These are phyloP conservation scores for Pao palembangensis DNA, from an alignment of 2,113 vertebrate species.

Conservation along the genomic window DNA sequence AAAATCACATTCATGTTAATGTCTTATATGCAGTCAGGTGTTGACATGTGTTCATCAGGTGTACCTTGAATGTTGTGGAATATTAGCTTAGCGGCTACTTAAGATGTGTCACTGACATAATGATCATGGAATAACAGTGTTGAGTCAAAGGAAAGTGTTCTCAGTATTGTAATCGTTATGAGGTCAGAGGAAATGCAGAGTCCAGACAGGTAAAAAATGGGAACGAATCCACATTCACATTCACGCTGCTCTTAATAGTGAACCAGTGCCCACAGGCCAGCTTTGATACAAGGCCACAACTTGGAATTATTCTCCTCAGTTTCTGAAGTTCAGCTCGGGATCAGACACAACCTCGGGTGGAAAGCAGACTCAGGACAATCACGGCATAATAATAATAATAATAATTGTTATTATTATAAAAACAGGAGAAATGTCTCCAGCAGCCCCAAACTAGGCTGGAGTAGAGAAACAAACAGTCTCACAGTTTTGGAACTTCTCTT, in stretches of 20 bases:
- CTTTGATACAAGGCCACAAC: constrained; percentile 69
- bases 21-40: not conserved
- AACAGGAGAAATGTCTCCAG: constrained; percentile 29
- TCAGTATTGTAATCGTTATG: not conserved
- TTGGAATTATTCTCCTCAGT: constrained; percentile 58
- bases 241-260: constrained; percentile 59
- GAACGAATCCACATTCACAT: constrained; percentile 43
- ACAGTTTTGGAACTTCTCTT: not conserved
- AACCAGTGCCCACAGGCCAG: constrained; percentile 69
- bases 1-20: not conserved
- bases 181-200: too few species aligned
- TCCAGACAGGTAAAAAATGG: too few species aligned
- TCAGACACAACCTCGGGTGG: constrained; percentile 64
- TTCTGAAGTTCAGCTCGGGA: constrained; percentile 74
- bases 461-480: constrained; percentile 6
- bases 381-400: constrained; percentile 40
- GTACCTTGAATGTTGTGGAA: constrained; percentile 2
- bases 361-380: constrained; percentile 68
- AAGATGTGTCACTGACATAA: too few species aligned
- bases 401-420: constrained; percentile 16
- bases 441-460: constrained; percentile 4
- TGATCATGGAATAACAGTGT: too few species aligned
- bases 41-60: not conserved
- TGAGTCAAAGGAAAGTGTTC: not conserved
- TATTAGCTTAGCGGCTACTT: too few species aligned